phyloP scores from a whole-genome alignment of 2,888 invertebrate species.

The Pollenia angustigena region DNA sequence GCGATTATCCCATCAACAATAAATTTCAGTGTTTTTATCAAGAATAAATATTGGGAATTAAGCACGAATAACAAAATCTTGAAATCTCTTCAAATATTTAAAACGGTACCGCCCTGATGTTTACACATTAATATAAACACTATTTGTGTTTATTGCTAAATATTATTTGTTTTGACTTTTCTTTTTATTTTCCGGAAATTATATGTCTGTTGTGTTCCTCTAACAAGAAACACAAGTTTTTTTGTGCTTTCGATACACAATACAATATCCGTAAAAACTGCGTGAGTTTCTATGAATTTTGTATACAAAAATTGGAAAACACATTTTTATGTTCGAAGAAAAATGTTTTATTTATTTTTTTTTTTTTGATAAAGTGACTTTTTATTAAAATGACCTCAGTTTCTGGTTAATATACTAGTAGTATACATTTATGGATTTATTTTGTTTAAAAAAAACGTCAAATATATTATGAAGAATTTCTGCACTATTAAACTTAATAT shows the following conservation, averaged over 20 bases:
- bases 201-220: neutral
- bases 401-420: constrained; percentile 18
- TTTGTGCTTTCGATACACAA: no score
- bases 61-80: no score
- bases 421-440: neutral
- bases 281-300: no score
- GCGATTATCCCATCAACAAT: no score
- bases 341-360: constrained; percentile 6
- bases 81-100: neutral
- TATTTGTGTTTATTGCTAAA: constrained; percentile 11
- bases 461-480: no score
- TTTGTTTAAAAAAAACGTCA: neutral
- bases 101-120: neutral
- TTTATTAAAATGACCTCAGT: constrained; percentile 51
- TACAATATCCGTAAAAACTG: no score
- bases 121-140: neutral
- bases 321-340: neutral
- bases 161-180: constrained; percentile 45
- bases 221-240: neutral
- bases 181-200: constrained; percentile 48
- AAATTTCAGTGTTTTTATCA: no score
- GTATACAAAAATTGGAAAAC: neutral
- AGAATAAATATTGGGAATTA: no score
- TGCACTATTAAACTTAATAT: no score
- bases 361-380: constrained; percentile 47